Evolutionary conservation across 2,888 invertebrate species (phyloP).

Genomic region (Drosophila kambysellisi): DNA sequence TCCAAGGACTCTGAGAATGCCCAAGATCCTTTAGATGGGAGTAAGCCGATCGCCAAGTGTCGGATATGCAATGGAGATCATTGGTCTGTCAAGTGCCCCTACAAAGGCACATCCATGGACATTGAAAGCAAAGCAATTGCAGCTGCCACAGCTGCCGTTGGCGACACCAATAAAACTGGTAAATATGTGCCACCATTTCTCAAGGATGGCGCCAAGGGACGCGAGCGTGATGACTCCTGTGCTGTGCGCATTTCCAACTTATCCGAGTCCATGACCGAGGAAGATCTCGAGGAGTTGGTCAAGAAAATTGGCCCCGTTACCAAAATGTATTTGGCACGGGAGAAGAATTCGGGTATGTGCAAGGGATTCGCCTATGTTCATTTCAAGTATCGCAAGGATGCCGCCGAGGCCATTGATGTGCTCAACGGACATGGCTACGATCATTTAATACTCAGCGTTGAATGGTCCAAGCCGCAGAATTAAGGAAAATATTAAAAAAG

Average conservation of each 20-base stretch:
- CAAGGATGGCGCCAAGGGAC: constrained; percentile 93
- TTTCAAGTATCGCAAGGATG: constrained; percentile 95
- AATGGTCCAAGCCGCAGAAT: constrained; percentile 96
- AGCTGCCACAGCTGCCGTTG: constrained; percentile 69
- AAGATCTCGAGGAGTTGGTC: constrained; percentile 97
- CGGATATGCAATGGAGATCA: constrained; percentile 97
- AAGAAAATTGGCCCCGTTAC: constrained; percentile 96
- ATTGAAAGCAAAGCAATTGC: constrained; percentile 86
- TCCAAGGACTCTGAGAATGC: constrained; percentile 95
- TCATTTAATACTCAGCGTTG: constrained; percentile 98
- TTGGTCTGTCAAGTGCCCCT: constrained; percentile 99
- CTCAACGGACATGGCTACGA: constrained; percentile 98
- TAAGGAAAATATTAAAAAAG: not conserved
- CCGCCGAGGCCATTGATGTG: constrained; percentile 94
- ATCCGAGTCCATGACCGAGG: constrained; percentile 97
- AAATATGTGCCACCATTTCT: constrained; percentile 96
- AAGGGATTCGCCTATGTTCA: constrained; percentile 99
- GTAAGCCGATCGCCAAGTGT: constrained; percentile 91
- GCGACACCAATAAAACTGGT: constrained; percentile 76
- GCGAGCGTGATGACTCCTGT: constrained; percentile 91
- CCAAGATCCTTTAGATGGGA: constrained; percentile 93
- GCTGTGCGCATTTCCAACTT: constrained; percentile 99
- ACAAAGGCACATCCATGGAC: constrained; percentile 94
- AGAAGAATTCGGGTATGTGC: constrained; percentile 93
- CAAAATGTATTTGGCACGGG: constrained; percentile 98